Percentiles rank a stretch among this genome's conserved stretches.
phyloP scores from a whole-genome alignment of 2,113 vertebrate genomes.

The Rhadina sibilatrix region DNA sequence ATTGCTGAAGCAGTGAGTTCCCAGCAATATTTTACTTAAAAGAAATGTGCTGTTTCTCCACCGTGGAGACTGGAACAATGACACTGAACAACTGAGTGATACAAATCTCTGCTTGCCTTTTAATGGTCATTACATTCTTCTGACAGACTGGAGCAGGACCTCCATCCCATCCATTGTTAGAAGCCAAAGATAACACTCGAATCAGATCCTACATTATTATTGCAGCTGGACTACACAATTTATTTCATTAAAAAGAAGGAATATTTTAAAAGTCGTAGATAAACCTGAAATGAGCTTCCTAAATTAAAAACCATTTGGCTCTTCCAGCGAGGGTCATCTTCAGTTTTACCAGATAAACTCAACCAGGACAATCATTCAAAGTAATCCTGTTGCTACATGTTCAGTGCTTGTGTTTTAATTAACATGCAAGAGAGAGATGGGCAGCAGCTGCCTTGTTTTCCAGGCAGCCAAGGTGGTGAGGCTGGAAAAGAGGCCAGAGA shows the following conservation, averaged over 20 bases:
- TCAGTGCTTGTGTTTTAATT: neutral
- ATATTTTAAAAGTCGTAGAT: neutral
- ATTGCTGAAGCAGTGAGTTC: conserved; percentile 80
- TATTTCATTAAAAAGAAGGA: neutral
- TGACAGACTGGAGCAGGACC: neutral
- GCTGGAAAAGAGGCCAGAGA: neutral
- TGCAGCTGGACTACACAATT: neutral
- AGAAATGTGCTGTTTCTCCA: conserved; percentile 49
- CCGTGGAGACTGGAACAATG: neutral
- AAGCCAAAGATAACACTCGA: neutral
- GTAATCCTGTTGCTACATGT: neutral
- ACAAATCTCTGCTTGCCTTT: conserved; percentile 36
- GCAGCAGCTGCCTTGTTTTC: neutral
- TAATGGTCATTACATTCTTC: conserved; percentile 8
- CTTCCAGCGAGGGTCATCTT: neutral
- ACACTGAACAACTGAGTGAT: neutral
- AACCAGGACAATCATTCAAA: neutral
- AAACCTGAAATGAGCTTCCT: neutral
- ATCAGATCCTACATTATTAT: neutral
- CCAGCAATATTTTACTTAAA: conserved; percentile 76
- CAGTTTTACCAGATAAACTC: neutral
- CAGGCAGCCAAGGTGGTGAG: neutral
- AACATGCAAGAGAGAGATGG: neutral
- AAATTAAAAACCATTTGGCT: neutral
- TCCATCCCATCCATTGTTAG: neutral